Evolutionary conservation across 2,113 vertebrate species (phyloP), one percentile per base, ranked within the genome.

Genomic region (Orientallactaga bullata): DNA sequence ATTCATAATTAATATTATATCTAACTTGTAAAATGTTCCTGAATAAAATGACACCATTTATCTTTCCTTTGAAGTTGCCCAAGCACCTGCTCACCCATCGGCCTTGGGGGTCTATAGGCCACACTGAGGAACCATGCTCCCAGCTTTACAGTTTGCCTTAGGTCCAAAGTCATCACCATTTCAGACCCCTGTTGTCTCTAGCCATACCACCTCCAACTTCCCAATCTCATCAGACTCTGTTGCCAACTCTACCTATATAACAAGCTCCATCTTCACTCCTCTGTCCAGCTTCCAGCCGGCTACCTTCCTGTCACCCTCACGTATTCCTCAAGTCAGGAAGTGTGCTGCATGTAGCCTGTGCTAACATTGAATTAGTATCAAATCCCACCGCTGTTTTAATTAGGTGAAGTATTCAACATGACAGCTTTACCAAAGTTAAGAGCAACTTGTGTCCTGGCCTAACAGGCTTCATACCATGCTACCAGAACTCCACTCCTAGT

Each of bases 1-100:
- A 84, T 83, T 83, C 73, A 93, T 26, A 89, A 61, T 39, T 26
- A 89, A 61, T 39, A 32, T 65, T 77, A 94, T 72, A 72, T 95
- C 37, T 72, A 37, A 81, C 85, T 66, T 85, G 21, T 47, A 87
- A 93, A 84, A 78, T 35, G 0, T 82, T 15, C 80, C 7, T 77
- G 37, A 88, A 88, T 88, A 58, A 86, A 85, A 95, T 78, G 4
- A 93, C 71, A 82, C 87, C 66, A 89, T 3, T 85, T 51, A 37
- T 51, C 73, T 85, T 73, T 77, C 51, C 68, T 90, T 63, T 2
- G 7, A 88, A 92, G 74, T 55, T 90, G 86, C 63, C 82, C 79
- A n/a, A 28, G 69, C 39, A 88, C 58, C 16, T 72, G 74, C 87
- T 42, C 61, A 77, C 72, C 55, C 66, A 30, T 28, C 3, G 39